These are phyloP conservation scores for Endomychus coccineus DNA, from an alignment of 2,888 invertebrate genomes.

Conservation along the genomic window DNA sequence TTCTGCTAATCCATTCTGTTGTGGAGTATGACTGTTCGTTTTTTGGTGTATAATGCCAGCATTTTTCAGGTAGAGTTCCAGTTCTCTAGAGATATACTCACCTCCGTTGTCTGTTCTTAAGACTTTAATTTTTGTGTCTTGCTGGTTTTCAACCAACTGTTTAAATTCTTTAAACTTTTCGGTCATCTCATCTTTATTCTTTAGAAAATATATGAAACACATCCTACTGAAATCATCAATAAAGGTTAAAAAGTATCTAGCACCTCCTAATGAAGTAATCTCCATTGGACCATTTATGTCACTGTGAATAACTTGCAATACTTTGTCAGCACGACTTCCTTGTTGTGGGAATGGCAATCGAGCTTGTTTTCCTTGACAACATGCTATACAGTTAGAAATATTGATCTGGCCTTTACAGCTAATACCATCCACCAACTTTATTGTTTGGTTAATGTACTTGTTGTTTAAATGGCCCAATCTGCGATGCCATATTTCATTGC, in stretches of 20 bases:
- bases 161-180: conserved; percentile 26
- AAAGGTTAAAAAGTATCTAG: conserved; percentile 29
- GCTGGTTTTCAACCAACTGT: conserved; percentile 26
- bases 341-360: conserved; percentile 27
- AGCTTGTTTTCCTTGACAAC: conserved; percentile 26
- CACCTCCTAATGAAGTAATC: conserved; percentile 16
- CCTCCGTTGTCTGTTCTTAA: conserved; percentile 26
- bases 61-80: conserved; percentile 8
- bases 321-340: conserved; percentile 5
- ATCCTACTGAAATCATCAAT: conserved; percentile 30
- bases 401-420: conserved; percentile 8
- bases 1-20: conserved; percentile 29
- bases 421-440: conserved; percentile 13
- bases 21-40: conserved; percentile 26
- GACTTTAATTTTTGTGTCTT: conserved; percentile 23
- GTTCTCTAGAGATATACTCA: conserved; percentile 19
- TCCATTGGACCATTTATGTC: too few relatives aligned
- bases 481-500: conserved; percentile 11
- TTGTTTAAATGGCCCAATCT: conserved; percentile 12
- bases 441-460: conserved; percentile 6
- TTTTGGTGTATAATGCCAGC: conserved; percentile 19
- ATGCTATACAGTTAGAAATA: conserved; percentile 14
- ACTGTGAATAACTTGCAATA: conserved; percentile 13
- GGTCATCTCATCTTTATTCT: conserved; percentile 25
- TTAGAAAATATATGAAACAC: conserved; percentile 27